Evolutionary conservation across 2,888 invertebrate species (phyloP), one percentile per base, ranked within the genome.

Genomic region (Alsophila aescularia): DNA sequence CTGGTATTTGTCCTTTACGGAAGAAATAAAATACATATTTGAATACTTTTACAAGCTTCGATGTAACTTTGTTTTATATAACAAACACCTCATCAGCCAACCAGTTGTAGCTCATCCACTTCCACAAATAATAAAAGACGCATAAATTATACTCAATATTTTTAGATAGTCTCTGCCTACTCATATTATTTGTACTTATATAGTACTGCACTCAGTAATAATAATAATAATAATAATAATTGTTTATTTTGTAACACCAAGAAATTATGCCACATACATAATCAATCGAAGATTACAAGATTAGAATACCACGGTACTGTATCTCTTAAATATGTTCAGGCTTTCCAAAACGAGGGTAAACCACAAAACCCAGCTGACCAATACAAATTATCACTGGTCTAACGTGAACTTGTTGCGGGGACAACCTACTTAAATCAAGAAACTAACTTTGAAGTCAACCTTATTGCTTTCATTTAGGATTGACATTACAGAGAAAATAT

Each of bases 321-420:
- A 13, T 14, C 35, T 42, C 39, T n/a, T 27, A 44, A 49, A 54
- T 44, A 49, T 39, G 43, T 60, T 48, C 44, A 4, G 44, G 27
- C 49, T 52, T 52, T 56, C 42, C 48, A 52, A 52, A 52, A 53
- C 45, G 24, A 43, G 35, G 37, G 47, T 34, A 50, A 27, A 51
- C 53, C 53, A 15, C 43, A 15, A 15, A 21, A 41, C 18, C 18
- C 43, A 41, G 24, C 24, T 8, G 36, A 52, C 52, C 57, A 52
- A 60, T 51, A 62, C 58, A 58, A 56, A 56, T 53, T 58, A 45
- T 49, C 55, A 35, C 37, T 57, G 52, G 34, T 29, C 51, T 49
- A 42, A 42, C 50, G 55, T 49, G 50, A 35, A 62, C 64, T 60
- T 62, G 64, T 64, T 64, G 62, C 56, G 49, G 44, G 14, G 36